Evolutionary conservation across 2,113 vertebrate species (phyloP).

Genomic region (Lophochroa leadbeateri): DNA sequence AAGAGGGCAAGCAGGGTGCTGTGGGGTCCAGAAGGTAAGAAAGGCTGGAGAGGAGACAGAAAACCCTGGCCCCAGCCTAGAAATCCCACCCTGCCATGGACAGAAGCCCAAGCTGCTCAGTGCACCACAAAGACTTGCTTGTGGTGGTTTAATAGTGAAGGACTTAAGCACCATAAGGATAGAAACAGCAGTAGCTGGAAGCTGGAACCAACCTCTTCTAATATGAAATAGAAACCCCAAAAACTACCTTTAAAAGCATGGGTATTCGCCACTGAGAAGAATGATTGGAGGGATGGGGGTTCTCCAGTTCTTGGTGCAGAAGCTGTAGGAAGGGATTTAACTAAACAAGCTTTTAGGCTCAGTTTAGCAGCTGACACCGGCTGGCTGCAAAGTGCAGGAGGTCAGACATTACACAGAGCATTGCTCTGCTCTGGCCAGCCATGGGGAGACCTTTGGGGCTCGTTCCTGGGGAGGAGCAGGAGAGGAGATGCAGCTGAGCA

Average conservation of each 20-base stretch:
- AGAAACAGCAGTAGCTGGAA: neutral
- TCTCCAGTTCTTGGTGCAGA: neutral
- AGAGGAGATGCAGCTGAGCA: neutral
- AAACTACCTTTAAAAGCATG: accelerated
- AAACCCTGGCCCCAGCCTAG: neutral
- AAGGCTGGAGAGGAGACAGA: neutral
- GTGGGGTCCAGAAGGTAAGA: neutral
- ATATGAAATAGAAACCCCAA: accelerated
- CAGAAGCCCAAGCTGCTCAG: neutral
- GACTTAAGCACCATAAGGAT: neutral
- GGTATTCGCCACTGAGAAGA: neutral
- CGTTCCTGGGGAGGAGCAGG: neutral
- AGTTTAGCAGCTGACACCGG: neutral
- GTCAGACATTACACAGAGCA: neutral
- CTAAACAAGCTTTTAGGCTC: neutral
- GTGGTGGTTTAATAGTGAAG: neutral
- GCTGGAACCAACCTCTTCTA: neutral
- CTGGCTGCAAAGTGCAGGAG: neutral
- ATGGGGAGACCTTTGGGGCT: neutral
- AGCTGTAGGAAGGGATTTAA: neutral
- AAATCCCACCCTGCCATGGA: neutral
- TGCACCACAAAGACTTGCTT: accelerated
- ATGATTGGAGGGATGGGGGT: accelerated
- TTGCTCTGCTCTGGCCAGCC: neutral
- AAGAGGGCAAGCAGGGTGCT: neutral